A percentile compares a stretch with the other conserved stretches of the same genome.
Conservation (phyloP, 2,797 vertebrate genomes). For the Galagoides demidoff region DNA sequence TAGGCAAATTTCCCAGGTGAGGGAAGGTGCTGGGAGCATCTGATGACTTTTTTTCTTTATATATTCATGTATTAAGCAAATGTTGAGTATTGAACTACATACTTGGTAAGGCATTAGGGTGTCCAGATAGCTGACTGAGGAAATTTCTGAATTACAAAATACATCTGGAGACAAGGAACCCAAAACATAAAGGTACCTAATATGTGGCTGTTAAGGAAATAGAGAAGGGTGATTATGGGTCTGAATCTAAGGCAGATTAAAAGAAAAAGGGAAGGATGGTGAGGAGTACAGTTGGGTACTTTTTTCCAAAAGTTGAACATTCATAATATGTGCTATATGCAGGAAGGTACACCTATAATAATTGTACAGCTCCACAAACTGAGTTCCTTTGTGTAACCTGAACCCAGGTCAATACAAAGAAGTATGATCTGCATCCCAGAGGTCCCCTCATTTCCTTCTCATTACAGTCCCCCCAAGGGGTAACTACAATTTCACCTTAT, state of each 20-base stretch:
- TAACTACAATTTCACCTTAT: not conserved
- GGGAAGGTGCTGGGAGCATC: not conserved
- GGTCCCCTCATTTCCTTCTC: not conserved
- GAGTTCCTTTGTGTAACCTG: not conserved
- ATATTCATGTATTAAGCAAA: not conserved
- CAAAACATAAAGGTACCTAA: not conserved
- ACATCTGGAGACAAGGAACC: not conserved
- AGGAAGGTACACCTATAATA: not conserved
- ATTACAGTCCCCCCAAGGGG: rapidly evolving
- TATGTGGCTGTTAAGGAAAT: not conserved
- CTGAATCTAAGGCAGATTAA: not conserved
- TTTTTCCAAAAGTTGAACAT: not conserved
- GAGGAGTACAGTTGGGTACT: not conserved
- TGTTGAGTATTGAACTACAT: not conserved
- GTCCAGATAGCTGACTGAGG: not conserved
- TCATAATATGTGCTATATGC: not conserved
- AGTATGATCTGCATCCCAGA: not conserved
- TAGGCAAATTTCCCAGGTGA: not conserved
- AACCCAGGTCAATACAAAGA: not conserved
- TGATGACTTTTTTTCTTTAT: not conserved
- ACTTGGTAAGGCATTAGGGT: not conserved
- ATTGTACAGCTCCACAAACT: not conserved
- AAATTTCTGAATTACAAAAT: not conserved
- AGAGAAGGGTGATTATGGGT: not conserved
- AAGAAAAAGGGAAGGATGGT: not conserved